Evolutionary conservation across 1,140 invertebrate species (phyloP).

Genomic region (Nasonia vitripennis): DNA sequence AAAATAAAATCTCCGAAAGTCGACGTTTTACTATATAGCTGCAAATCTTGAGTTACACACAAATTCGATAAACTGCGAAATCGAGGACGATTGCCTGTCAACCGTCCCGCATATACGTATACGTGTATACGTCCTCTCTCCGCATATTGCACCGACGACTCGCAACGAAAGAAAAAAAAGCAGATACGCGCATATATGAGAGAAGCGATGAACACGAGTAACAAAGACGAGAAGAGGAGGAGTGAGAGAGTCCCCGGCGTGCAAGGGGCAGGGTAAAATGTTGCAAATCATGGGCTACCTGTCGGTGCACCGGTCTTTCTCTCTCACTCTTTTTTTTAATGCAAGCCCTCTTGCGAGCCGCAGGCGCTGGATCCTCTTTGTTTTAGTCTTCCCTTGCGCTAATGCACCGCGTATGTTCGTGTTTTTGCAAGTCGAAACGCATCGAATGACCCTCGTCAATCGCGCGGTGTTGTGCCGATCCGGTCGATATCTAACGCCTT

Average conservation of each 20-base stretch:
- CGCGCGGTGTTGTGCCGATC: not conserved
- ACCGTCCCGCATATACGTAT: constrained; percentile 20
- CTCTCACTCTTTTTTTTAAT: not conserved
- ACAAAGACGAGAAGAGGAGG: not conserved
- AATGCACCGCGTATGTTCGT: constrained; percentile 7
- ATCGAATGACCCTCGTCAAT: constrained; percentile 3
- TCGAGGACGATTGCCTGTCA: constrained; percentile 53
- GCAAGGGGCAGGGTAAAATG: constrained; percentile 67
- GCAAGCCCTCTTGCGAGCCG: constrained; percentile 3
- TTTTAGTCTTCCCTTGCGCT: not conserved
- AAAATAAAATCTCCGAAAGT: constrained; percentile 11
- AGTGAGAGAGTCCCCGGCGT: constrained; percentile 47
- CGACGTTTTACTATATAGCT: not conserved
- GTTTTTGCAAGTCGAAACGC: constrained; percentile 10
- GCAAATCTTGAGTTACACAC: constrained; percentile 41
- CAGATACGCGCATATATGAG: not conserved
- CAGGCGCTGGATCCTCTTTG: constrained; percentile 7
- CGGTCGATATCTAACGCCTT: not conserved
- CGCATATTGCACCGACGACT: constrained; percentile 59
- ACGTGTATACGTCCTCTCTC: not conserved
- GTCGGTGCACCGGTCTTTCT: constrained; percentile 50
- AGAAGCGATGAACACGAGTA: constrained; percentile 12
- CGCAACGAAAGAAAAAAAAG: not conserved
- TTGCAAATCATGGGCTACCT: constrained; percentile 74
- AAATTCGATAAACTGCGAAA: not conserved